phyloP scores from a whole-genome alignment of 2,888 invertebrate genomes.

The Drosophila buzzatii region DNA sequence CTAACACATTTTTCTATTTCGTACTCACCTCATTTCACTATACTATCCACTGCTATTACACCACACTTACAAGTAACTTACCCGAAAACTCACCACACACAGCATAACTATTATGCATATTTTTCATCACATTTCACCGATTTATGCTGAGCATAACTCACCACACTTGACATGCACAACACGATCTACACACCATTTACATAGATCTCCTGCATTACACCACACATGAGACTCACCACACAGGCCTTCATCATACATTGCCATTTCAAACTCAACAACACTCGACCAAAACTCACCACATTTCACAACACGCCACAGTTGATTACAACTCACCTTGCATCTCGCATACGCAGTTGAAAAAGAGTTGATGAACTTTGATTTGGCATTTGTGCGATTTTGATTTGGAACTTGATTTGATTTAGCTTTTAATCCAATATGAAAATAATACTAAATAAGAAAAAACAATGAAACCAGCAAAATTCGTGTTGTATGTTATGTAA shows the following conservation, averaged over 20 bases:
- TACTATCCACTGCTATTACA: background rate
- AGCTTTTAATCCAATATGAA: constrained; percentile 45
- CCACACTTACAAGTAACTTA: too few species aligned
- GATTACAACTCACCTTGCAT: constrained; percentile 22
- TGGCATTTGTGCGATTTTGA: constrained; percentile 22
- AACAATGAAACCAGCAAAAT: constrained; percentile 40
- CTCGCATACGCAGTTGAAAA: constrained; percentile 16
- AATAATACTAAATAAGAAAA: background rate
- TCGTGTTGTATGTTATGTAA: constrained; percentile 77
- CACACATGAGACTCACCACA: background rate
- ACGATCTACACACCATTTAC: background rate
- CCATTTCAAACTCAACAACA: background rate
- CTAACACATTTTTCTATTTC: background rate
- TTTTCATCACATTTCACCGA: background rate
- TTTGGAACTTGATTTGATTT: constrained; percentile 35
- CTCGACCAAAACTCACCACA: background rate
- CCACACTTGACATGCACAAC: background rate
- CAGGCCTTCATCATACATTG: background rate
- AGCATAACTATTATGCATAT: background rate
- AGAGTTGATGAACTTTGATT: constrained; percentile 16
- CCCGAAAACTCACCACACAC: background rate
- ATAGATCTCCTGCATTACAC: background rate
- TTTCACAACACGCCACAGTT: constrained; percentile 1
- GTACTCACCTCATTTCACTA: too few species aligned
- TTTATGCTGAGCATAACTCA: background rate